Percentiles rank a stretch among this genome's conserved stretches.
phyloP scores from a whole-genome alignment of 1,140 invertebrate species.

The Chironomus striatipennis region DNA sequence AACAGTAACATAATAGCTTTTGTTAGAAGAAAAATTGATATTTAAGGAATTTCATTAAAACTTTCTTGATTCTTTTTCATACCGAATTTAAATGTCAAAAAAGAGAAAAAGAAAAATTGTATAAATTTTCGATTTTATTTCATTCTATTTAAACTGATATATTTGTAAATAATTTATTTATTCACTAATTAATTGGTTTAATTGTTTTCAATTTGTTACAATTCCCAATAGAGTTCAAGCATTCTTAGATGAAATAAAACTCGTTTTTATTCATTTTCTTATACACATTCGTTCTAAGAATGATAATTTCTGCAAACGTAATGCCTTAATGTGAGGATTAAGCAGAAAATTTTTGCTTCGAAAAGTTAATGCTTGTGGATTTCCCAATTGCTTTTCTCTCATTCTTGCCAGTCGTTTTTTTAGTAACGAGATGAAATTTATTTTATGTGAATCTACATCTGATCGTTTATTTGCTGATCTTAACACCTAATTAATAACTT shows the following conservation, averaged over 20 bases:
- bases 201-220: conserved; percentile 21
- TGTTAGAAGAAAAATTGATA: not conserved
- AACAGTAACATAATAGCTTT: too few relatives aligned
- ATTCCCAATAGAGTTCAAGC: not conserved
- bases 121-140: not conserved
- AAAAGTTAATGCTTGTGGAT: conserved; percentile 22
- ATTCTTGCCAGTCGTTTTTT: not conserved
- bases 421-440: not conserved
- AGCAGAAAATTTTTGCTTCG: conserved; percentile 19
- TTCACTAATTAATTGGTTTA: conserved; percentile 19
- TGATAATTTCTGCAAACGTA: conserved; percentile 17
- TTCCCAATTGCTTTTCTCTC: not conserved
- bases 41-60: not conserved
- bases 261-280: not conserved
- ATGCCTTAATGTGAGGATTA: conserved; percentile 19
- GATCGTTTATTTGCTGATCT: conserved; percentile 23
- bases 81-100: too few relatives aligned
- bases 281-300: not conserved
- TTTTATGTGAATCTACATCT: not conserved
- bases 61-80: not conserved
- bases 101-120: not conserved
- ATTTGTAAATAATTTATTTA: not conserved
- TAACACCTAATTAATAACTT: conserved; percentile 23
- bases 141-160: not conserved
- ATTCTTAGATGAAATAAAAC: too few relatives aligned